A percentile compares a stretch with the other conserved stretches of the same genome.
Evolutionary conservation across 2,113 vertebrate species (phyloP).

Genomic region (Grammomys surdaster): DNA sequence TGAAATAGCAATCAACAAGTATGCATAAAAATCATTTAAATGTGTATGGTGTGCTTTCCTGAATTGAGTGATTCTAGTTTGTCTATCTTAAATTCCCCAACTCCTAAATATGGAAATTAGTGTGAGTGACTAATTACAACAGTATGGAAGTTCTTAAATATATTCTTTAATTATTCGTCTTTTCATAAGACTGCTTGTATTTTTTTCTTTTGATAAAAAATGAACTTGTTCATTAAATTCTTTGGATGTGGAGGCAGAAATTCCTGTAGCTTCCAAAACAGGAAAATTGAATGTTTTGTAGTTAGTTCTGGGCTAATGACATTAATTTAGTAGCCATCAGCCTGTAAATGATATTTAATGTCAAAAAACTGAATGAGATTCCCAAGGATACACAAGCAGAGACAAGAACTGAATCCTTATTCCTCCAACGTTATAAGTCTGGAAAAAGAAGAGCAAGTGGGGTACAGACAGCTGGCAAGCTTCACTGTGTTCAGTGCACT

Average conservation of each 20-base stretch:
- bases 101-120: constrained; percentile 69
- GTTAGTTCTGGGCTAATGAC: not conserved
- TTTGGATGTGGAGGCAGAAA: constrained; percentile 44
- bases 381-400: not conserved
- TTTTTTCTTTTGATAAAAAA: constrained; percentile 54
- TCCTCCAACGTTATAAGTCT: not conserved
- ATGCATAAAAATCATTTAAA: constrained; percentile 75
- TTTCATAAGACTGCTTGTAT: constrained; percentile 37
- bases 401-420: not conserved
- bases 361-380: constrained; percentile 29
- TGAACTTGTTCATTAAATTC: constrained; percentile 25
- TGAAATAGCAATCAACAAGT: constrained; percentile 80
- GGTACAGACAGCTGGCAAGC: not conserved
- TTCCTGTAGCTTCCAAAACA: constrained; percentile 45
- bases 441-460: not conserved
- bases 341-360: constrained; percentile 54
- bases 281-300: constrained; percentile 48
- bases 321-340: constrained; percentile 49
- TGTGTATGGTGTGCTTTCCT: constrained; percentile 54
- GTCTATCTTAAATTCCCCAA: constrained; percentile 64
- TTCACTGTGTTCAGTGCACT: not conserved
- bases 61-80: constrained; percentile 74
- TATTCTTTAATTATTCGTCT: constrained; percentile 51
- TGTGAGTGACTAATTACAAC: constrained; percentile 71
- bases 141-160: constrained; percentile 60